Percentiles rank a stretch among this genome's conserved stretches.
Conservation (phyloP, 2,113 vertebrate species). For the Dasyornis broadbenti region DNA sequence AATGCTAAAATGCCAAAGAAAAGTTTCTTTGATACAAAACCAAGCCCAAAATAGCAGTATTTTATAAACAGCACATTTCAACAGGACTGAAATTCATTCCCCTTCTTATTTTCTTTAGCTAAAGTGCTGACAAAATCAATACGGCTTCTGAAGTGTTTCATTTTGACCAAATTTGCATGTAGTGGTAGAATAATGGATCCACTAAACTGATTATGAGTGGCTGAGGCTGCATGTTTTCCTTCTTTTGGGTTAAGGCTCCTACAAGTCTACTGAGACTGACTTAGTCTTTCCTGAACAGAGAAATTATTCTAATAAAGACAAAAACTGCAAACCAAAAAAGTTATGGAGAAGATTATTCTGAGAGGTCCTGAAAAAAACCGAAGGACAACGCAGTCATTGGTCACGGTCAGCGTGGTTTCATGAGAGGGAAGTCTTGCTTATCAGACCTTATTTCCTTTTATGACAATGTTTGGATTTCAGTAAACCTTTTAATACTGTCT, state of each 20-base stretch:
- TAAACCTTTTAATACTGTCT: not conserved
- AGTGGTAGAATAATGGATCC: not conserved
- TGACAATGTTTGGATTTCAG: not conserved
- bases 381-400: fast-evolving
- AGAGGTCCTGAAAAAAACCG: not conserved
- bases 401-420: not conserved
- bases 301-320: not conserved
- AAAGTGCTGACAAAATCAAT: conserved; percentile 9
- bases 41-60: not conserved
- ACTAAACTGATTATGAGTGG: not conserved
- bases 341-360: not conserved
- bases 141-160: conserved; percentile 12
- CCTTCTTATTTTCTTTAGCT: not conserved
- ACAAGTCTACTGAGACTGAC: not conserved
- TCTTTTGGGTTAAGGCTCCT: not conserved
- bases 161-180: conserved; percentile 10
- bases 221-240: not conserved
- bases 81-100: not conserved
- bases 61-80: not conserved
- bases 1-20: not conserved
- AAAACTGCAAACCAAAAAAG: not conserved
- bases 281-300: not conserved
- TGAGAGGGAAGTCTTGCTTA: not conserved
- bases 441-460: not conserved
- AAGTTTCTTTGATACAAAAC: not conserved